phyloP scores from a whole-genome alignment of 2,888 invertebrate species.

The Stenolophus ochropezus region DNA sequence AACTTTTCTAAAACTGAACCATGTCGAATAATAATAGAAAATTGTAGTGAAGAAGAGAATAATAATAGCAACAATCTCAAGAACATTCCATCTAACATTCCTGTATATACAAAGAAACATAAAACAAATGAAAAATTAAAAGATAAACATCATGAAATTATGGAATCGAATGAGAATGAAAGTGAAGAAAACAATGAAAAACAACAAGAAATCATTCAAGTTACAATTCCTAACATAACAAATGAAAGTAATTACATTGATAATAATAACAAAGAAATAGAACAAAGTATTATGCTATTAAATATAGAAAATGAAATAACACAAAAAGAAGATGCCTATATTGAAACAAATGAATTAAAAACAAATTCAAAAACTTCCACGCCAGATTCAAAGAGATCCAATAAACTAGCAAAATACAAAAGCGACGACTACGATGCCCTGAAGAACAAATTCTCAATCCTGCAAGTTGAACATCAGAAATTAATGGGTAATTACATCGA shows the following conservation, averaged over 20 bases:
- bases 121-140: not conserved
- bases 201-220: not conserved
- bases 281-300: not conserved
- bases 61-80: not conserved
- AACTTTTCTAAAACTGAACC: slow-evolving; percentile 51
- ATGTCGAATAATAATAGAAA: slow-evolving; percentile 53
- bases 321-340: slow-evolving; percentile 36
- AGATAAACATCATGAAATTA: slow-evolving; percentile 26
- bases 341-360: slow-evolving; percentile 28
- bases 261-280: not conserved
- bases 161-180: slow-evolving; percentile 8
- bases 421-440: slow-evolving; percentile 68
- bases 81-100: slow-evolving; percentile 2
- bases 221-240: not conserved
- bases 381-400: slow-evolving; percentile 19
- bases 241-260: not conserved
- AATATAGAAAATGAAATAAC: slow-evolving; percentile 4
- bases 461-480: slow-evolving; percentile 72
- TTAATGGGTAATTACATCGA: slow-evolving; percentile 69
- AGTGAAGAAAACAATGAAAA: slow-evolving; percentile 6
- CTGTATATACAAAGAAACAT: not conserved
- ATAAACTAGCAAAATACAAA: not conserved
- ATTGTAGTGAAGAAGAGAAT: slow-evolving; percentile 19
- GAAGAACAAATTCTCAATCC: slow-evolving; percentile 70
- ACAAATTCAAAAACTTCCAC: slow-evolving; percentile 22